Conservation (phyloP, 2,113 vertebrate species). For the Pelmatolapia mariae region DNA sequence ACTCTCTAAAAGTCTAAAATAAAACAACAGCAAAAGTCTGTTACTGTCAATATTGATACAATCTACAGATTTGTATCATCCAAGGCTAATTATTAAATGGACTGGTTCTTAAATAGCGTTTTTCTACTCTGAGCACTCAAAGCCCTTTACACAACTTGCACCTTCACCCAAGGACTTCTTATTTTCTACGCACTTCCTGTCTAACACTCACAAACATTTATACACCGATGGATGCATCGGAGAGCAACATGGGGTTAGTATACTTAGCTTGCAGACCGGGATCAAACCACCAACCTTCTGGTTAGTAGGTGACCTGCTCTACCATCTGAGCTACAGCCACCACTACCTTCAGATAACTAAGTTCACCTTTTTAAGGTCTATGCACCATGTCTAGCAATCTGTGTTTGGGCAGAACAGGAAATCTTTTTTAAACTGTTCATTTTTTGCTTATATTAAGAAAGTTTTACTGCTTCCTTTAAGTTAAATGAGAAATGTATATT, state of each 20-base stretch:
- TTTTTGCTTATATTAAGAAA: not conserved
- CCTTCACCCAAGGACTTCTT: accelerated
- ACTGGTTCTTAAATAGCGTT: not conserved
- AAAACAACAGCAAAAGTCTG: accelerated
- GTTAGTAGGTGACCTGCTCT: not conserved
- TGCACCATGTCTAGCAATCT: not conserved
- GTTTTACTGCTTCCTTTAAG: not conserved
- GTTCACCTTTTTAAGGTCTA: not conserved
- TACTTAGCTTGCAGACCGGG: not conserved
- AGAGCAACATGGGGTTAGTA: not conserved
- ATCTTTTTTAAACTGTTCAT: not conserved
- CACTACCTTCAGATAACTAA: not conserved
- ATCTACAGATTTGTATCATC: not conserved
- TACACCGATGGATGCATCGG: not conserved
- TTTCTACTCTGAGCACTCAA: not conserved
- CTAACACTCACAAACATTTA: not conserved
- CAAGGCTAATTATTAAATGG: not conserved
- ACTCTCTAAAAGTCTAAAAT: not conserved
- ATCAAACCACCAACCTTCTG: accelerated
- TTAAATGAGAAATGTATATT: not conserved
- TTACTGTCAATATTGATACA: not conserved
- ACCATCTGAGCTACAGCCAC: not conserved
- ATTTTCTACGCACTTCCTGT: accelerated
- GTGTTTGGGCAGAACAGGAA: not conserved
- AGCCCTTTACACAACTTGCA: not conserved